phyloP scores from a whole-genome alignment of 2,797 vertebrate species.

The Spea hammondii region DNA sequence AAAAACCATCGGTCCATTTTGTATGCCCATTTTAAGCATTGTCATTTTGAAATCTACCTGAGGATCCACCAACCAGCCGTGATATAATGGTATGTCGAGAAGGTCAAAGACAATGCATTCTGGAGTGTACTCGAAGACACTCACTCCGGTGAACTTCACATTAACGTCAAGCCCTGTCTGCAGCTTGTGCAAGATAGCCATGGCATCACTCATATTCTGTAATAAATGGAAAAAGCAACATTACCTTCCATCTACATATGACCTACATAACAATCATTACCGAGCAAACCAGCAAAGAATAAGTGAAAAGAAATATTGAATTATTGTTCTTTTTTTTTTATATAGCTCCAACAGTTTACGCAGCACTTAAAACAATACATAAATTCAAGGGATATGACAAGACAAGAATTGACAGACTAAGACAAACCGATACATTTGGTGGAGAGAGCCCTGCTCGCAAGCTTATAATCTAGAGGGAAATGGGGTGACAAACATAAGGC shows the following conservation, averaged over 20 bases:
- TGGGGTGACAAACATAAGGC: too few species aligned
- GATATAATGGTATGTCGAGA: conserved; percentile 96
- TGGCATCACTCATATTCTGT: conserved; percentile 98
- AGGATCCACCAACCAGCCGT: conserved; percentile 97
- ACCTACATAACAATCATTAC: not conserved
- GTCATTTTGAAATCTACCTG: conserved; percentile 74
- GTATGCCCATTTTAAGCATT: too few species aligned
- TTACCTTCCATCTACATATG: not conserved
- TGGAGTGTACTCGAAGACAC: conserved; percentile 96
- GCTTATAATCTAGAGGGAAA: too few species aligned
- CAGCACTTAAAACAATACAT: too few species aligned
- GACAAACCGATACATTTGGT: too few species aligned
- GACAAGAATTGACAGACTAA: too few species aligned
- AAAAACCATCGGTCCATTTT: too few species aligned
- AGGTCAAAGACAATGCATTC: conserved; percentile 99
- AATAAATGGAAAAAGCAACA: conserved; percentile 38
- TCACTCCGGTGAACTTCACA: conserved; percentile 94
- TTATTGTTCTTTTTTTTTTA: too few species aligned
- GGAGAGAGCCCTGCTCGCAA: too few species aligned
- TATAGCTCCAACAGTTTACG: too few species aligned
- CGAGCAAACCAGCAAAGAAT: too few species aligned
- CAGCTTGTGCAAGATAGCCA: conserved; percentile 94
- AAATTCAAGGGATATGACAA: too few species aligned
- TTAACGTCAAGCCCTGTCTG: conserved; percentile 98
- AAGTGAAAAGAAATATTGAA: not conserved